Percentiles rank a stretch among this genome's conserved stretches.
Conservation (phyloP, 2,888 invertebrate genomes). For the Spicauda simplicius region DNA sequence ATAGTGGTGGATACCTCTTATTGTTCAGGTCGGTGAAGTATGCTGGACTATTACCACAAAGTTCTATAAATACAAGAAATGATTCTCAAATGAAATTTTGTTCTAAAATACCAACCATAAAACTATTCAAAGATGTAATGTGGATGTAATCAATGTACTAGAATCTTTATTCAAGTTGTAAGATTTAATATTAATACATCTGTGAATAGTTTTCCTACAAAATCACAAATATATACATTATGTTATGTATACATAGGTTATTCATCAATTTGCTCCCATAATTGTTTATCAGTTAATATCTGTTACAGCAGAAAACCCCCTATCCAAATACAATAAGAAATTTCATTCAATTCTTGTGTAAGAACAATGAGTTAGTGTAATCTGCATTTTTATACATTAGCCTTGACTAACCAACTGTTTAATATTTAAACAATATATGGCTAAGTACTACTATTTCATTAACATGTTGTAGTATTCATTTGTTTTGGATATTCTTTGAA, state of each 20-base stretch:
- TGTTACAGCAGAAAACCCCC: constrained; percentile 14
- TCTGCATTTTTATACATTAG: too few relatives aligned
- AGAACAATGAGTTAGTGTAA: too few relatives aligned
- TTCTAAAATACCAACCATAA: constrained; percentile 57
- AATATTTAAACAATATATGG: too few relatives aligned
- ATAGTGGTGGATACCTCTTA: constrained; percentile 84
- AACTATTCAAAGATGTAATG: constrained; percentile 65
- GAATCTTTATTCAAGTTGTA: not conserved
- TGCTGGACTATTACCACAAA: constrained; percentile 86
- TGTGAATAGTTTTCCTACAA: constrained; percentile 53
- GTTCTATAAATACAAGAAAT: constrained; percentile 87
- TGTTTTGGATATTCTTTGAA: too few relatives aligned
- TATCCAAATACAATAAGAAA: constrained; percentile 4
- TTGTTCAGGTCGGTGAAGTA: constrained; percentile 85
- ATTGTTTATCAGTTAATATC: not conserved
- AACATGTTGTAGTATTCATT: too few relatives aligned
- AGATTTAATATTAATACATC: constrained; percentile 45
- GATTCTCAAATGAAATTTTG: constrained; percentile 83
- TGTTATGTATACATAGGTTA: not conserved
- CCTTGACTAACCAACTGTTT: too few relatives aligned
- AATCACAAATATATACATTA: constrained; percentile 17
- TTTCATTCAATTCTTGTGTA: too few relatives aligned
- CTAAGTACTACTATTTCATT: too few relatives aligned
- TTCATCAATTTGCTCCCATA: not conserved
- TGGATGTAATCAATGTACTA: not conserved